These are phyloP conservation scores for Potorous gilbertii DNA, from an alignment of 2,797 vertebrate species.

Conservation along the genomic window DNA sequence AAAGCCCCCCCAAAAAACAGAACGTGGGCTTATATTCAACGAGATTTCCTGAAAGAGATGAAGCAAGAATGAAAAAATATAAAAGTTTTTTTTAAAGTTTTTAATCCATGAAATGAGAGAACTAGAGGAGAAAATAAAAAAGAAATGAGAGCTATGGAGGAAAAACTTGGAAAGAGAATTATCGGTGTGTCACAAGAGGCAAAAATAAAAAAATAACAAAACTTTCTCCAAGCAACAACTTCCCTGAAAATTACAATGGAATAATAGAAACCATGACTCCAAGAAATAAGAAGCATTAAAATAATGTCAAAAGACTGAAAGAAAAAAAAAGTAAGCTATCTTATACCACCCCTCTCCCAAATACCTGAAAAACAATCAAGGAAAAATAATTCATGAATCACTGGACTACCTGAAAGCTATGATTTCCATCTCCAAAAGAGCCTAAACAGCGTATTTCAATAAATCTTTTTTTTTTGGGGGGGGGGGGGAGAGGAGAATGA, in stretches of 20 bases:
- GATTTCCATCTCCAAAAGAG: not conserved
- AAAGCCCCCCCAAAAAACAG: not conserved
- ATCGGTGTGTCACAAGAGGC: not conserved
- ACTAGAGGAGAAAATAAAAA: not conserved
- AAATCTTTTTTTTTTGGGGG: not conserved
- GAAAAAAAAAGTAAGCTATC: not conserved
- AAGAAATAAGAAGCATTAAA: not conserved
- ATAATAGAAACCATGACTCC: not conserved
- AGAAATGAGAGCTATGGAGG: not conserved
- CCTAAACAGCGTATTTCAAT: not conserved
- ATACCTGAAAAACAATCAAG: not conserved
- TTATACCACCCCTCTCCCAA: not conserved
- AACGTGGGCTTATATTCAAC: not conserved
- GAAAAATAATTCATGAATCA: not conserved
- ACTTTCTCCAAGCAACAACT: not conserved
- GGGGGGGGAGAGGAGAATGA: too few species aligned
- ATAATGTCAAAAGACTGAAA: not conserved
- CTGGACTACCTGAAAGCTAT: not conserved
- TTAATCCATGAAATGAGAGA: not conserved
- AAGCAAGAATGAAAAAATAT: not conserved
- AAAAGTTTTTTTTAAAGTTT: not conserved
- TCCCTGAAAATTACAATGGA: not conserved
- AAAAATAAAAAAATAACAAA: not conserved
- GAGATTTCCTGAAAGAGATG: not conserved
- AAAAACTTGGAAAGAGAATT: not conserved